Percentiles rank a stretch among this genome's conserved stretches.
These are phyloP conservation scores for Trachurus trachurus DNA, from an alignment of 2,797 vertebrate species.

Conservation along the genomic window DNA sequence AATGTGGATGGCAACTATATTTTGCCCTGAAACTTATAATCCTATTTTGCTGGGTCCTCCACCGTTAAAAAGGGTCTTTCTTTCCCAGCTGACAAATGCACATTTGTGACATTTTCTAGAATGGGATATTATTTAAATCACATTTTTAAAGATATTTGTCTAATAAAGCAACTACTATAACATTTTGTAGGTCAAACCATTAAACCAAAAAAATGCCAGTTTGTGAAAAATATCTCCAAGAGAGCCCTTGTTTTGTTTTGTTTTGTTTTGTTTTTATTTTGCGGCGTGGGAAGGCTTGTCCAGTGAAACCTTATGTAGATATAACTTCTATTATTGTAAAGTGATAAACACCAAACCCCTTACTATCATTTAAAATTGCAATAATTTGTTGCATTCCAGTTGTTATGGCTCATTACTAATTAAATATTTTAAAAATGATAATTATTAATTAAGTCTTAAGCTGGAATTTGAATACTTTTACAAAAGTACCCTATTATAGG, in stretches of 20 bases:
- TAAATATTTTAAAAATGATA: too few relatives aligned
- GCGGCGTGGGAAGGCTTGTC: too few relatives aligned
- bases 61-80: slow-evolving; percentile 18
- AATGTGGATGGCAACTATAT: slow-evolving; percentile 36
- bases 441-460: too few relatives aligned
- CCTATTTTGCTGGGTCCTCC: slow-evolving; percentile 14
- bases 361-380: too few relatives aligned
- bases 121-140: not conserved
- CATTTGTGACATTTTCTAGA: not conserved
- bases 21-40: slow-evolving; percentile 19
- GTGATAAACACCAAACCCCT: too few relatives aligned
- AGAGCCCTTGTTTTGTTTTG: too few relatives aligned
- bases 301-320: too few relatives aligned
- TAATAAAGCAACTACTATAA: not conserved
- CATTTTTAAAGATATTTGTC: not conserved
- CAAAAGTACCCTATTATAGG: not conserved
- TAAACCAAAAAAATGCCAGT: too few relatives aligned
- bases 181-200: not conserved
- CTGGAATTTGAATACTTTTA: not conserved
- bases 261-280: too few relatives aligned
- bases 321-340: not conserved
- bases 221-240: too few relatives aligned
- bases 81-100: slow-evolving; percentile 4
- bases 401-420: too few relatives aligned
- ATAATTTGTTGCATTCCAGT: too few relatives aligned